phyloP scores from a whole-genome alignment of 2,888 invertebrate species.

The Tachina fera region DNA sequence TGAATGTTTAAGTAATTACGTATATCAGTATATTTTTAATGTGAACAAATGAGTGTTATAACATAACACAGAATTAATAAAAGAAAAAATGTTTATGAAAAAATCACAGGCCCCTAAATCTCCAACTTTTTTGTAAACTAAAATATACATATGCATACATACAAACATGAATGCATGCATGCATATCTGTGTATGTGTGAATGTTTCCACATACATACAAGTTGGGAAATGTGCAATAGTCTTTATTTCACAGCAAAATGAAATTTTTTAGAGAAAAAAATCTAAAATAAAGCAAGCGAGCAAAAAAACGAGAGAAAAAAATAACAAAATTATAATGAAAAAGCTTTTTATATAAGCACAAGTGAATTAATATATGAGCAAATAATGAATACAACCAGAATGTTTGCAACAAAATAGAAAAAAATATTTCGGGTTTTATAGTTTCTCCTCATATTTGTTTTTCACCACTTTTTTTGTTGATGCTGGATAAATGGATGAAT shows the following conservation, averaged over 20 bases:
- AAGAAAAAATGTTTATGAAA: slow-evolving; percentile 55
- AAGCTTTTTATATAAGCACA: slow-evolving; percentile 63
- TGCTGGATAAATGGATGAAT: slow-evolving; percentile 43
- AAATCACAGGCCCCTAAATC: slow-evolving; percentile 11
- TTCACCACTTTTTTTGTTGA: slow-evolving; percentile 28
- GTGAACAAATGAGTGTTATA: slow-evolving; percentile 46
- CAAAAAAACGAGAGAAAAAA: not conserved
- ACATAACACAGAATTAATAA: slow-evolving; percentile 61
- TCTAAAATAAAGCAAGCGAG: slow-evolving; percentile 4
- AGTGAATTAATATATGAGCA: slow-evolving; percentile 68
- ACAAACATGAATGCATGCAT: not conserved
- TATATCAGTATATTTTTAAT: slow-evolving; percentile 38
- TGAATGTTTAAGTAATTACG: slow-evolving; percentile 5
- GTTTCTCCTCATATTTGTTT: slow-evolving; percentile 51
- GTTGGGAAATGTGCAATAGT: slow-evolving; percentile 34
- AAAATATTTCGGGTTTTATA: slow-evolving; percentile 43
- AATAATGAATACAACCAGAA: slow-evolving; percentile 69
- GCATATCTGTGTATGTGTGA: not conserved
- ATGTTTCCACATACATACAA: not conserved
- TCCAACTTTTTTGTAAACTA: not conserved
- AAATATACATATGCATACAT: not conserved
- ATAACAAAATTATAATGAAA: slow-evolving; percentile 59
- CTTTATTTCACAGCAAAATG: slow-evolving; percentile 36
- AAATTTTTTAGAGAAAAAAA: slow-evolving; percentile 49
- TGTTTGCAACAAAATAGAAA: slow-evolving; percentile 57